These are phyloP conservation scores for Chrosomus eos DNA, from an alignment of 2,797 vertebrate species.

Conservation along the genomic window DNA sequence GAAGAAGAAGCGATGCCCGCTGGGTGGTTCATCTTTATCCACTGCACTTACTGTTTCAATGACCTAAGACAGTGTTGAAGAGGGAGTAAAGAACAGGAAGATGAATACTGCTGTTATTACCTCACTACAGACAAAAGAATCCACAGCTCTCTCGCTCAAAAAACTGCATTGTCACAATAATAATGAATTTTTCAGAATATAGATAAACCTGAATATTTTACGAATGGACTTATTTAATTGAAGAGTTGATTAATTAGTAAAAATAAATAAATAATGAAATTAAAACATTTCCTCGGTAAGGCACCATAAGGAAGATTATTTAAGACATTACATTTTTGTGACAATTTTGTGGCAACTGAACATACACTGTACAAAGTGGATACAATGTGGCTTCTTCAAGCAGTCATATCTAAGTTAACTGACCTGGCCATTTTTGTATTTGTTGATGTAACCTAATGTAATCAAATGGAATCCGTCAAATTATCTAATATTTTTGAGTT, in stretches of 20 bases:
- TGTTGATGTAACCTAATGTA: not conserved
- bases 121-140: constrained; percentile 1
- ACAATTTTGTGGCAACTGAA: not conserved
- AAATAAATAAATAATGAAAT: not conserved
- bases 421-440: not conserved
- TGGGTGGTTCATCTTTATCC: constrained; percentile 88
- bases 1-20: constrained; percentile 89
- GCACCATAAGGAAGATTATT: not conserved
- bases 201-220: constrained; percentile 13
- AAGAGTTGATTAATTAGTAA: not conserved
- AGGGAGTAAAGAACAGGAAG: constrained; percentile 26
- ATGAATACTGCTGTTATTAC: constrained; percentile 10
- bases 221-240: not conserved
- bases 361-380: not conserved
- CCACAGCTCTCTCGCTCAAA: not conserved
- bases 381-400: not conserved
- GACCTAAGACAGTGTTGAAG: constrained; percentile 70
- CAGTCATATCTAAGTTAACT: not conserved
- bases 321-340: not conserved
- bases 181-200: constrained; percentile 12
- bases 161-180: not conserved
- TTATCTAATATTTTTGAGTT: not conserved
- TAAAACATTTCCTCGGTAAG: not conserved
- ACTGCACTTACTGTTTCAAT: constrained; percentile 91
- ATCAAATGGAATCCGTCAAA: not conserved